Conservation (phyloP, 2,797 vertebrate species). For the Peromyscus melanophrys region DNA sequence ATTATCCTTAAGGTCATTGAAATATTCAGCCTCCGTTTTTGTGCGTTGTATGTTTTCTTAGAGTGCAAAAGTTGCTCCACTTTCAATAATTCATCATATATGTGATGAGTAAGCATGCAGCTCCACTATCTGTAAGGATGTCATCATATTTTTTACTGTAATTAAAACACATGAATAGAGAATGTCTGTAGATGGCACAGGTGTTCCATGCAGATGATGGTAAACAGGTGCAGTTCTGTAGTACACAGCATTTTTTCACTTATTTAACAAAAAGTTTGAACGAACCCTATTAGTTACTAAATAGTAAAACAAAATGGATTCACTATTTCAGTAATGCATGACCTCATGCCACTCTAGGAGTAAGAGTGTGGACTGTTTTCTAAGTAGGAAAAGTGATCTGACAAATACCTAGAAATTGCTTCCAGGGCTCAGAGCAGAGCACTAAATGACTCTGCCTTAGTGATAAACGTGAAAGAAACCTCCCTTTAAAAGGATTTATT, state of each 20-base stretch:
- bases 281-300: background rate
- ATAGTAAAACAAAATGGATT: background rate
- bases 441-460: background rate
- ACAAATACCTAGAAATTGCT: slow-evolving; percentile 5
- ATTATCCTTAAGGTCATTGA: background rate
- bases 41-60: background rate
- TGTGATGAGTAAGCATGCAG: background rate
- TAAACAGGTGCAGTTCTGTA: background rate
- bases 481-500: background rate
- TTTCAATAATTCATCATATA: background rate
- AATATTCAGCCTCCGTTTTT: background rate
- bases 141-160: background rate
- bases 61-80: background rate
- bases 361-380: background rate
- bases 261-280: background rate
- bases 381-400: background rate
- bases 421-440: background rate
- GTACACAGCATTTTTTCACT: background rate
- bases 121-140: background rate
- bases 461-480: background rate
- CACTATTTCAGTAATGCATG: background rate
- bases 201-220: background rate
- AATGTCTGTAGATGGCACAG: background rate
- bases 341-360: background rate
- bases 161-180: background rate